Evolutionary conservation across 2,888 invertebrate genomes (phyloP), one percentile per base, ranked within the genome.

Genomic region (Minunthozetes semirufus): DNA sequence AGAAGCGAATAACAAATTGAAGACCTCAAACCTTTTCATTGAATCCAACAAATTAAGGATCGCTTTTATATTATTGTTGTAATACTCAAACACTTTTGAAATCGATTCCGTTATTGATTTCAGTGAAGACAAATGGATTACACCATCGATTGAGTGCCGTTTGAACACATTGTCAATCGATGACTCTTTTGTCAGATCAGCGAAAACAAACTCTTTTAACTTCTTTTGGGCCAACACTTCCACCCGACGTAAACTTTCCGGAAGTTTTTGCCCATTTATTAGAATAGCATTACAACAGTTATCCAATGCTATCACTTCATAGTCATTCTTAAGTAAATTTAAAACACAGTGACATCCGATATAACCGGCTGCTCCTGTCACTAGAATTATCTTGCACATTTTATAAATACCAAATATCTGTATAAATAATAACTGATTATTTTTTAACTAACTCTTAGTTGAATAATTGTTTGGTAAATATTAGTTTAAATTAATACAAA

Each of bases 311-410:
- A 94, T 88, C 76, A 94, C 92, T 77, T 88, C 84, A 27, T 82
- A 88, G 82, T 93, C 93, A 0, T 92, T 93, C 78, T 91, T 87
- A 15, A 95, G 83, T 72, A 98, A 87, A 82, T 95, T 94, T 59
- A 97, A 88, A 27, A 95, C 90, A 76, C 93, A 92, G 82, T 98
- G 97, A 80, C 93, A 94, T 72, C 96, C 97, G 78, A 98, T 94
- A 84, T 94, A 98, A 17, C 97, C 97, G 11, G 96, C 96, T n/a
- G 95, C 97, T 25, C 97, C 97, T 15, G 96, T 96, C 77, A 98
- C 94, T 80, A 97, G 87, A 77, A 94, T 89, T 15, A 48, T 11
- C 46, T 22, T n/a, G 0, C 25, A 70, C 70, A 70, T 70, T 38
- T 11, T 42, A 42, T 13, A 8, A n/a, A n/a, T n/a, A n/a, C n/a